These are phyloP conservation scores for Tragulus kanchil DNA, from an alignment of 2,113 vertebrate genomes.

Conservation along the genomic window DNA sequence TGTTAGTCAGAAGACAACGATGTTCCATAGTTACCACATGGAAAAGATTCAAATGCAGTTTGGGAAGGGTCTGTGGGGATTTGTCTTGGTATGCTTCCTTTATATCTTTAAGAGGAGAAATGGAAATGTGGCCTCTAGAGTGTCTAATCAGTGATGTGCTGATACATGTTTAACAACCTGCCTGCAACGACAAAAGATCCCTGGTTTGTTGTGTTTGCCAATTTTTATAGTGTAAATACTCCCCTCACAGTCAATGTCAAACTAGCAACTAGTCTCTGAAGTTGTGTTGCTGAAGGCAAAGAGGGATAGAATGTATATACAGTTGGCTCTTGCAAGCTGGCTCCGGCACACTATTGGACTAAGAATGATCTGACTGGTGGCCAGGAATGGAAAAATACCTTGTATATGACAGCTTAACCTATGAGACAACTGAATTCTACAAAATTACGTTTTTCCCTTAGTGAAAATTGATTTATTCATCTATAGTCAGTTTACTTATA, in stretches of 20 bases:
- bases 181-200: not conserved
- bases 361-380: not conserved
- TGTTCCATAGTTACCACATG: not conserved
- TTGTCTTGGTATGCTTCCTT: not conserved
- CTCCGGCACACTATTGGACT: not conserved
- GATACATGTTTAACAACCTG: not conserved
- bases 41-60: not conserved
- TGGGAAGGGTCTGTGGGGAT: not conserved
- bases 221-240: not conserved
- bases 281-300: not conserved
- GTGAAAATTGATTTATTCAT: conserved; percentile 23
- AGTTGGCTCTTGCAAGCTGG: not conserved
- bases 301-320: not conserved
- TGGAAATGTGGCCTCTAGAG: not conserved
- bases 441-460: not conserved
- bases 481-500: not conserved
- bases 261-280: not conserved
- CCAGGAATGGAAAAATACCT: not conserved
- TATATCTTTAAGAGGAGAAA: not conserved
- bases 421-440: not conserved
- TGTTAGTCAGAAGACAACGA: not conserved
- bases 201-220: not conserved
- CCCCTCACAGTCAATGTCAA: not conserved
- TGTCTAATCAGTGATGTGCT: not conserved
- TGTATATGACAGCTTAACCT: not conserved